Evolutionary conservation across 2,113 vertebrate genomes (phyloP), one percentile per base, ranked within the genome.

Genomic region (Chitala chitala): DNA sequence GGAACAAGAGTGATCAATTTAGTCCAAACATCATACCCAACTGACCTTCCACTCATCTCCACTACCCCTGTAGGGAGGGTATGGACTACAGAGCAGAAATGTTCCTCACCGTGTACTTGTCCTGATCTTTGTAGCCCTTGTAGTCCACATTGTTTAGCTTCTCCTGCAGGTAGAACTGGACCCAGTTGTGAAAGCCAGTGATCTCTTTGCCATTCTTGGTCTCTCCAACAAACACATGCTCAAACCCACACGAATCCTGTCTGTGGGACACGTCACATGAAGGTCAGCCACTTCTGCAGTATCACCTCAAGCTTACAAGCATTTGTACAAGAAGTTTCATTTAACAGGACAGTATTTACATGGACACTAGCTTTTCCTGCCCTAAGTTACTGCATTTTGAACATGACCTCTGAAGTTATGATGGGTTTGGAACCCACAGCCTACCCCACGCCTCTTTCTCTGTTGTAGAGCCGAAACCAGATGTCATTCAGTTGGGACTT

Each of bases 221-320:
- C 83, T 95, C 93, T 46, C 92, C 94, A 15, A 95, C 91, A 87
- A 95, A 96, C 78, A 94, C 92, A 0, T 94, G 94, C 74, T 94
- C 92, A 78, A 95, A 96, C 1, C 93, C 92, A 17, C 91, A 94
- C 7, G 94, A 96, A 80, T 95, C 92, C 38, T 82, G 80, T 29
- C 93, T 95, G 68, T 9, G 69, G 76, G 44, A 77, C 5, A 36
- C 51, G 50, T 10, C 1, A 53, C 38, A 71, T 50, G 31, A 44
- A 50, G 29, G 13, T 17, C 6, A 53, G 10, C 9, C 9, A 20
- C 33, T 29, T 51, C 26, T 31, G 5, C 48, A 22, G 48, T 51
- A 12, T 29, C n/a, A 26, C 42, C 40, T 33, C 31, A 63, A 20
- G 22, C 29, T 54, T 59, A 51, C 22, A n/a, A 54, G 51, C 15